Conservation (phyloP, 2,113 vertebrate species). For the Lethenteron camtschaticum region DNA sequence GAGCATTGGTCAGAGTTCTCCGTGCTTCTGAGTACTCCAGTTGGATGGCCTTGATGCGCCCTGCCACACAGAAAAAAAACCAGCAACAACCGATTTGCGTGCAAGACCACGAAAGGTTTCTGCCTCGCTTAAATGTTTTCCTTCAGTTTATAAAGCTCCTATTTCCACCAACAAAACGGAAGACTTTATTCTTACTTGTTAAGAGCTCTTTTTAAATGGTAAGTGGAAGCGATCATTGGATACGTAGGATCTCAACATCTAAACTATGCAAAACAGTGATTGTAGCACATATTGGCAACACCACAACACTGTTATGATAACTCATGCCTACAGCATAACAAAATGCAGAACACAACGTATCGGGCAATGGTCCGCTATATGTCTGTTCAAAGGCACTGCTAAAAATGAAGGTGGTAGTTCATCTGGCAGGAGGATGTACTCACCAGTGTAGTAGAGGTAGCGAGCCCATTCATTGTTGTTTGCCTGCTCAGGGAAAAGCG, state of each 20-base stretch:
- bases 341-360: too few relatives aligned
- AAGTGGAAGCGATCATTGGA: too few relatives aligned
- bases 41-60: slow-evolving; percentile 92
- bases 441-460: slow-evolving; percentile 96
- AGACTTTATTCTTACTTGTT: neutral
- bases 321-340: too few relatives aligned
- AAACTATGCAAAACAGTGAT: too few relatives aligned
- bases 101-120: too few relatives aligned
- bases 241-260: too few relatives aligned
- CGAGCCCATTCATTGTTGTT: slow-evolving; percentile 98
- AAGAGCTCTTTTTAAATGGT: neutral
- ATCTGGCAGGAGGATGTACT: slow-evolving; percentile 8
- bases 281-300: too few relatives aligned
- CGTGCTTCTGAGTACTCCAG: slow-evolving; percentile 80
- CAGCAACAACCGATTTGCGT: neutral
- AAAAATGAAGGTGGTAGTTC: neutral
- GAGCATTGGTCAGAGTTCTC: slow-evolving; percentile 74
- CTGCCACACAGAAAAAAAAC: slow-evolving; percentile 20
- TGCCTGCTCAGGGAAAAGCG: slow-evolving; percentile 77
- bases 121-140: too few relatives aligned
- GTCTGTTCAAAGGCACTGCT: too few relatives aligned
- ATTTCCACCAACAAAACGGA: neutral
- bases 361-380: too few relatives aligned
- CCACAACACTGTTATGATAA: too few relatives aligned
- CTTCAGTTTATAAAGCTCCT: neutral